Base-by-base conservation (phyloP, 1,140 invertebrate genomes). In the Ostrea denselamellosa region DNA sequence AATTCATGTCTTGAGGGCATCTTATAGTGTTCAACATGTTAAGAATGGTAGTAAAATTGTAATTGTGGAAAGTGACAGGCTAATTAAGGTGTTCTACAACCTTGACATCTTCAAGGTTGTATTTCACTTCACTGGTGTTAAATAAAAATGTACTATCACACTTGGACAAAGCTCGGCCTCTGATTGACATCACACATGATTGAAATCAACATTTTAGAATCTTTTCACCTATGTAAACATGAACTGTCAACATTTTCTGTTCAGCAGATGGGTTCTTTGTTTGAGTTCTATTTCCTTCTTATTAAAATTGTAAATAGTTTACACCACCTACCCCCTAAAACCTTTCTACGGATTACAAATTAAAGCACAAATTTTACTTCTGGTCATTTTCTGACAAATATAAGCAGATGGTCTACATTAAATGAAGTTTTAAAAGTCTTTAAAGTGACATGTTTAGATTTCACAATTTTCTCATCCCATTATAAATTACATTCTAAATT, bases 91-190 rank as follows among this genome's bases (percentile, higher is more conserved):
- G 68, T 77, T 77, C 68, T 77, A 77, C 68, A 77, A 34, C 25
- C 68, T 77, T 77, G 25, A 77, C 68, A 77, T 77, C 68, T 77
- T 77, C 68, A 77, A 77, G 68, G 68, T 77, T 77, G 68, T 77
- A 77, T 77, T 25, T 77, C 68, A 77, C 68, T 77, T 62, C 68
- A 28, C 10, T 77, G 68, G 68, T 77, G 68, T 77, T 77, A 77
- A 77, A 77, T 77, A 77, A 77, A 77, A 77, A 77, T 77, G 68
- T 77, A 22, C 68, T 28, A 34, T 28, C 25, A 77, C 68, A 17
- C 68, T 25, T 77, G 10, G 14, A 77, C 68, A 77, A 77, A 14
- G 28, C 9, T 9, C 8, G 14, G 68, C 2, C 9, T 77, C 25
- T 77, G 68, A 77, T 28, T 77, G 68, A 77, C 68, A 77, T 77